Percentiles rank a stretch among this genome's conserved stretches.
These are phyloP conservation scores for Hemicrepidius hirtus DNA, from an alignment of 2,888 invertebrate species.

Conservation along the genomic window DNA sequence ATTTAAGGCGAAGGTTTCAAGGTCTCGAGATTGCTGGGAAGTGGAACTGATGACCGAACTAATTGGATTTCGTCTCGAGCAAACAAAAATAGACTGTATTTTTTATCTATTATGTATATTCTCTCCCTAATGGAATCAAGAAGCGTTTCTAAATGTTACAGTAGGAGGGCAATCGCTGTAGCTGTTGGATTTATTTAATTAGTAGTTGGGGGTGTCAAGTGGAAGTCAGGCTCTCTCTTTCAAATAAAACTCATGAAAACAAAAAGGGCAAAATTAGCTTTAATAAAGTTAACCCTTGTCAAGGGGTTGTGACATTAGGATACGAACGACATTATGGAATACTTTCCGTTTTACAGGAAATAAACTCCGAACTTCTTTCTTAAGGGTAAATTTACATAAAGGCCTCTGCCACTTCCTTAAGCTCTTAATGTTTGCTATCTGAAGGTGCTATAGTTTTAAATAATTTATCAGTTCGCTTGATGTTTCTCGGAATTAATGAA, in stretches of 20 bases:
- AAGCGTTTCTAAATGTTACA: not conserved
- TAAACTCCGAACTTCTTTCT: conserved; percentile 9
- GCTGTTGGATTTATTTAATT: not conserved
- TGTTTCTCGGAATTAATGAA: too few species aligned
- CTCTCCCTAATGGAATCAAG: not conserved
- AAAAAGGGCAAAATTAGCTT: conserved; percentile 30
- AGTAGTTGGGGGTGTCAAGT: not conserved
- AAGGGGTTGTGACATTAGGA: conserved; percentile 28
- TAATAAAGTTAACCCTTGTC: conserved; percentile 41
- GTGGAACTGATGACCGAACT: conserved; percentile 38
- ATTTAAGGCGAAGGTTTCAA: conserved; percentile 32
- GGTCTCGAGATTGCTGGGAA: conserved; percentile 30
- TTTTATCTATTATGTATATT: conserved; percentile 12
- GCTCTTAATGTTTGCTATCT: not conserved
- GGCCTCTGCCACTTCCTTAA: not conserved
- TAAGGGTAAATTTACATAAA: conserved; percentile 6
- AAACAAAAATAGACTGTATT: conserved; percentile 8
- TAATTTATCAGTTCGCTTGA: too few species aligned
- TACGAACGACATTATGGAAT: conserved; percentile 34
- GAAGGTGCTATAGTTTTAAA: not conserved
- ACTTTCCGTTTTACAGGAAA: conserved; percentile 21
- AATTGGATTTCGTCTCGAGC: conserved; percentile 30
- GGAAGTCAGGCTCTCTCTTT: not conserved
- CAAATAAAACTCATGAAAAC: conserved; percentile 8
- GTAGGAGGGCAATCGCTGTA: not conserved